phyloP scores from a whole-genome alignment of 2,797 vertebrate species.

The Anguilla anguilla region DNA sequence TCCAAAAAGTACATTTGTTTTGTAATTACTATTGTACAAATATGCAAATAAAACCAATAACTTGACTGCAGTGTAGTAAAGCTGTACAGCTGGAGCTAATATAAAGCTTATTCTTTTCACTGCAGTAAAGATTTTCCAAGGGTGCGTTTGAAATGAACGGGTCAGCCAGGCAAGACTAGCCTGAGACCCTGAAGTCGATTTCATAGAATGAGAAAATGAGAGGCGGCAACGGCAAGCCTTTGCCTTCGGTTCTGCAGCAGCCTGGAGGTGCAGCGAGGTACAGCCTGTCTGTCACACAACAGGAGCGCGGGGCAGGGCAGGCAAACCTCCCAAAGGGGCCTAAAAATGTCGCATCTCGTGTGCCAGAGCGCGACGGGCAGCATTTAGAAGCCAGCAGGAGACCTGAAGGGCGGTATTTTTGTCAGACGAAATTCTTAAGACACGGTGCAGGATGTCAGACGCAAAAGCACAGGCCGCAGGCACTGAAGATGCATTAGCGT shows the following conservation, averaged over 20 bases:
- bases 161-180: not conserved
- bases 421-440: not conserved
- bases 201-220: not conserved
- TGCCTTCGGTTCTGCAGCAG: not conserved
- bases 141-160: not conserved
- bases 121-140: not conserved
- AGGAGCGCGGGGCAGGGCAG: not conserved
- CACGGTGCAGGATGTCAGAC: not conserved
- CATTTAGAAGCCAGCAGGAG: not conserved
- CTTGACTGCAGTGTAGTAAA: not conserved
- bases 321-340: not conserved
- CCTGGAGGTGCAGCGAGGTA: not conserved
- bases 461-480: not conserved
- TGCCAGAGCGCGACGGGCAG: not conserved
- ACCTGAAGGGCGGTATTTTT: not conserved
- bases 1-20: not conserved
- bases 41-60: not conserved
- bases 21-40: not conserved
- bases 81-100: not conserved
- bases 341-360: not conserved
- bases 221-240: not conserved
- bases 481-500: not conserved
- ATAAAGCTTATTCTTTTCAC: not conserved
- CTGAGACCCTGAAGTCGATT: not conserved
- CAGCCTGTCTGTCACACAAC: not conserved